Base-by-base conservation (phyloP, 2,888 invertebrate genomes). In the Octonoba sinensis region DNA sequence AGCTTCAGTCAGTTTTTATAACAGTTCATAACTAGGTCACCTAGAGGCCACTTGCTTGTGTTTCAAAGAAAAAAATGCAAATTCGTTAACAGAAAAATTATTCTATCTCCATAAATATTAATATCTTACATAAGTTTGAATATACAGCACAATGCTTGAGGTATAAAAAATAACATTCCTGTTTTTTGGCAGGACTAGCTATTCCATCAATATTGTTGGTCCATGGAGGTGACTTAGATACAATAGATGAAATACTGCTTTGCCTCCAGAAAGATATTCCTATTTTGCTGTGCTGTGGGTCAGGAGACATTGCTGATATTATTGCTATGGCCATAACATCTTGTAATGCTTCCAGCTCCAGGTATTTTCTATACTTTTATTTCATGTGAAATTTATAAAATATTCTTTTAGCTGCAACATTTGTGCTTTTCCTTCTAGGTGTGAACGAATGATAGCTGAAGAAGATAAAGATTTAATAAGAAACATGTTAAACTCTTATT, bases 161-260 rank as follows among this genome's bases (percentile, higher is more conserved):
- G n/a, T 54, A 54, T 20, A 54, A 54, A 54, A 54, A 54, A 15
- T n/a, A 16, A 54, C n/a, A 54, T 13, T 18, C 4, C 54, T 54
- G 8, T 18, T 54, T 54, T 8, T 8, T 54, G 16, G 54, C 86
- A 60, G 89, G 89, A 22, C 84, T 87, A 59, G 88, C 88, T 3
- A 88, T 89, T 57, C 89, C 89, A n/a, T 87, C 89, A 1, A 88
- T 89, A 36, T 85, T 88, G 73, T 85, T 89, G 56, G 86, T 89
- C 22, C 87, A 89, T 59, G 89, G 89, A 84, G 89, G 89, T 4
- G 89, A 89, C 3, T 85, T 86, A 1, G 88, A 88, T 85, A 87
- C 88, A 49, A 87, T 89, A 20, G 84, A 85, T 44, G 88, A 89
- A 84, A 87, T 87, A n/a, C 83, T 85, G 46, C 86, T 86, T n/a